Percentiles rank a stretch among this genome's conserved stretches.
These are phyloP conservation scores for Drosophila gunungcola DNA, from an alignment of 1,140 invertebrate genomes.

Conservation along the genomic window DNA sequence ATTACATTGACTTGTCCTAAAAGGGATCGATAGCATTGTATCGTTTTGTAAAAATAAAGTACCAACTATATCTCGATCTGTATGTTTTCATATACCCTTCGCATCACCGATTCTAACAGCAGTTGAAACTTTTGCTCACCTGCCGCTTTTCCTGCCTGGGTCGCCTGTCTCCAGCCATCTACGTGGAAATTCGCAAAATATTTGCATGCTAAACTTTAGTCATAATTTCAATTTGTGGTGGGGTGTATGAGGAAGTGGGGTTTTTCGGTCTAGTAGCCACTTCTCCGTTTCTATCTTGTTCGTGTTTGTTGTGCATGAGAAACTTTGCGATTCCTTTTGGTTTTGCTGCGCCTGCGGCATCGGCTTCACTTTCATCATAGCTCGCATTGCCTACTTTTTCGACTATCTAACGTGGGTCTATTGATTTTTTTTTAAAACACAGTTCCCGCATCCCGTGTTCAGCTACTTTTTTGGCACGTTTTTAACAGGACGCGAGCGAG, in stretches of 20 bases:
- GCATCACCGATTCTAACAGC: not conserved
- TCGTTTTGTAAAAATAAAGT: no score
- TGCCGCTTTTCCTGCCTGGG: conserved; percentile 31
- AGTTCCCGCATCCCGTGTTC: conserved; percentile 5
- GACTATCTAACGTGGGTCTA: conserved; percentile 25
- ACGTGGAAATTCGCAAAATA: conserved; percentile 77
- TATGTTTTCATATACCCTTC: not conserved
- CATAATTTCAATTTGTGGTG: conserved; percentile 67
- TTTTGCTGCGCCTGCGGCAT: conserved; percentile 50
- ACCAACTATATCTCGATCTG: no score
- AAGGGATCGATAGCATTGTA: no score
- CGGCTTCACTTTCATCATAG: conserved; percentile 55
- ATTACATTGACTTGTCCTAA: no score
- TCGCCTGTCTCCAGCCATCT: conserved; percentile 39
- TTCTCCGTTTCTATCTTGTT: conserved; percentile 48
- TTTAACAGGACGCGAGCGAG: conserved; percentile 25
- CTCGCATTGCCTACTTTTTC: conserved; percentile 56
- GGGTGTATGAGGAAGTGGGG: conserved; percentile 10
- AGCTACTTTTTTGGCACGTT: conserved; percentile 48
- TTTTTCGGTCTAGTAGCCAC: conserved; percentile 27
- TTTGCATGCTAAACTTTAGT: conserved; percentile 80
- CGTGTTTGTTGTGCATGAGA: conserved; percentile 40
- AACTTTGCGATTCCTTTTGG: conserved; percentile 41
- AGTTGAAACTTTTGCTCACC: conserved; percentile 71
- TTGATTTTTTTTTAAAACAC: conserved; percentile 56